Base-by-base conservation (phyloP, 2,888 invertebrate species). In the Stenoptilia bipunctidactyla region DNA sequence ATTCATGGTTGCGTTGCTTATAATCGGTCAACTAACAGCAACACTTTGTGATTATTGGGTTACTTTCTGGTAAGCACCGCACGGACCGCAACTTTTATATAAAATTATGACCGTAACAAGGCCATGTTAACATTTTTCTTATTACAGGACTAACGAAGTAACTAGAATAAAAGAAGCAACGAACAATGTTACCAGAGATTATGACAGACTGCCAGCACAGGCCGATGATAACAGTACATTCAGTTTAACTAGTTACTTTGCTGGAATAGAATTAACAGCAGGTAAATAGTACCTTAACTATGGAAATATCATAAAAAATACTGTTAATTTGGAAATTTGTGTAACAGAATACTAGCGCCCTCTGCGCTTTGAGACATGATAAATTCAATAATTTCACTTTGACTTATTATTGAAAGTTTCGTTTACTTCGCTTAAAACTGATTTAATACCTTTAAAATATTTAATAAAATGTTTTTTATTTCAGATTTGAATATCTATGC, bases 11-110 rank as follows among this genome's bases (percentile, higher is more conserved):
- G 15, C 87, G 0, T 65, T 90, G 0, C 87, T 90, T 27, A 44
- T 91, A 0, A 44, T 89, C 6, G 87, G 90, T 0, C 91, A 92
- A 58, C 58, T 86, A 0, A 77, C 89, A 6, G 88, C 90, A 0
- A 92, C 90, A 27, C 87, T 88, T 0, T 88, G 89, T 5, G 93
- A 93, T 59, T 92, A 89, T 53, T 93, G 92, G 85, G 87, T 93
- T 8, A 90, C 91, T 4, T 88, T 88, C 57, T 93, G 92, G 92
- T 89, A 63, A 55, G 58, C 44, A 6, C 9, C 5, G n/a, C n/a
- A 25, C 25, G 5, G 5, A 6, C 25, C 25, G 9, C 9, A 5
- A 25, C 25, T 5, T 6, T 25, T 25, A 25, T 25, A 25, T n/a
- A n/a, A n/a, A 25, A 25, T 25, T 5, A 25, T 25, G 5, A 6